Evolutionary conservation across 2,113 vertebrate genomes (phyloP), one percentile per base, ranked within the genome.

Genomic region (Donacobius atricapilla): DNA sequence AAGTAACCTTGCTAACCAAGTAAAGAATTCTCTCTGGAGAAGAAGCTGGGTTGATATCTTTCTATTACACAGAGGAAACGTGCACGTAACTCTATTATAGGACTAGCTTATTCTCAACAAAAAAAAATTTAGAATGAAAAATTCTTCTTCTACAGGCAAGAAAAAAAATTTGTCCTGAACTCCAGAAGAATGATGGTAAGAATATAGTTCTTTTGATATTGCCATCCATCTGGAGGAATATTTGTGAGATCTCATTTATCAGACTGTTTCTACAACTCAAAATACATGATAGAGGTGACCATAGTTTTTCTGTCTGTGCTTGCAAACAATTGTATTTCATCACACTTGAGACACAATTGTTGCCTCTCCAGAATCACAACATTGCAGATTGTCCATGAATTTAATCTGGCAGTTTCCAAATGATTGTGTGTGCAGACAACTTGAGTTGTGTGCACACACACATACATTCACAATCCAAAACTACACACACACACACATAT

Each of bases 401-500:
- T 66, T 51, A 56, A 30, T n/a, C 23, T 63, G 31, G 2, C 9
- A 66, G 22, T 79, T 86, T 69, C 19, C 15, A 72, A 88, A 88
- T 10, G 13, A 42, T 53, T 54, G 25, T 57, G 27, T 50, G 18
- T 37, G 6, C 6, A 37, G 8, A 13, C 7, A 84, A 44, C 39
- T 54, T 33, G 6, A 2, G 5, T 47, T 92, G 9, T 56, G 8
- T 33, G 21, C 27, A 15, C 31, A 23, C 4, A 14, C 19, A 23
- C 4, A 51, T 8, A 13, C 4, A 31, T 15, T 48, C 16, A 48
- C 3, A 33, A 28, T 39, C 10, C 7, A 64, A 68, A 80, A 54
- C 27, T 83, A 7, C 28, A 24, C 22, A 28, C 4, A 15, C 1
- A 30, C 2, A 51, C 3, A 24, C 2, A 33, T 9, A 21, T 20